These are phyloP conservation scores for Drosophila bocqueti DNA, from an alignment of 1,140 invertebrate species.

Conservation along the genomic window DNA sequence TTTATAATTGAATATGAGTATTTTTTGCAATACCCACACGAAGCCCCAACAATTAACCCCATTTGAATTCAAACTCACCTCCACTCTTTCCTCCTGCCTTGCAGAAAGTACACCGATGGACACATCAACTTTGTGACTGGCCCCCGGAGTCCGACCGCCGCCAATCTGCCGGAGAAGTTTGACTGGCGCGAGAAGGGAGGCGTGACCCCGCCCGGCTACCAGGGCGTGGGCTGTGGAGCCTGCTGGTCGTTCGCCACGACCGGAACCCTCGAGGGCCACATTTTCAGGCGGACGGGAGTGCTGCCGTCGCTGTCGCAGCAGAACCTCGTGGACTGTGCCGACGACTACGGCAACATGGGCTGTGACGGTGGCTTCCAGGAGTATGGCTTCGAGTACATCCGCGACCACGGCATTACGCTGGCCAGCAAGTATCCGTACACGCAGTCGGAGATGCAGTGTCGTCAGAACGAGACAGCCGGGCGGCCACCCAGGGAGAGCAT, in stretches of 20 bases:
- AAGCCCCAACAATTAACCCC: conserved; percentile 3
- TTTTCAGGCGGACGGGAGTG: conserved; percentile 89
- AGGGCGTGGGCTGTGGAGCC: conserved; percentile 87
- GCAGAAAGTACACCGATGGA: conserved; percentile 59
- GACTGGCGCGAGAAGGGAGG: conserved; percentile 90
- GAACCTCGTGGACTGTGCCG: conserved; percentile 88
- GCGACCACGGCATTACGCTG: conserved; percentile 87
- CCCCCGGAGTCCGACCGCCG: conserved; percentile 25
- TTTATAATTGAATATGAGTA: neutral
- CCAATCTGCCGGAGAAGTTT: conserved; percentile 85
- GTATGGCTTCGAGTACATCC: conserved; percentile 89
- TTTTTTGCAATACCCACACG: neutral
- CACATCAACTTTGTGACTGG: conserved; percentile 76
- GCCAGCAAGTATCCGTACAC: conserved; percentile 87
- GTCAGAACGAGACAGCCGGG: conserved; percentile 86
- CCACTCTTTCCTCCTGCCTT: neutral
- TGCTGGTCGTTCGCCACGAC: conserved; percentile 87
- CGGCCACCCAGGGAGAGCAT: conserved; percentile 86
- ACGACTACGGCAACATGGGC: conserved; percentile 88
- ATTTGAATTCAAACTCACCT: neutral
- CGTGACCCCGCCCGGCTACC: conserved; percentile 90
- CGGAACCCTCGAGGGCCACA: conserved; percentile 86
- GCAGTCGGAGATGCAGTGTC: conserved; percentile 86
- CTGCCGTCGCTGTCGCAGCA: conserved; percentile 89
- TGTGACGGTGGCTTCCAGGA: conserved; percentile 90